These are phyloP conservation scores for Drosophila conformis DNA, from an alignment of 2,888 invertebrate species.

Conservation along the genomic window DNA sequence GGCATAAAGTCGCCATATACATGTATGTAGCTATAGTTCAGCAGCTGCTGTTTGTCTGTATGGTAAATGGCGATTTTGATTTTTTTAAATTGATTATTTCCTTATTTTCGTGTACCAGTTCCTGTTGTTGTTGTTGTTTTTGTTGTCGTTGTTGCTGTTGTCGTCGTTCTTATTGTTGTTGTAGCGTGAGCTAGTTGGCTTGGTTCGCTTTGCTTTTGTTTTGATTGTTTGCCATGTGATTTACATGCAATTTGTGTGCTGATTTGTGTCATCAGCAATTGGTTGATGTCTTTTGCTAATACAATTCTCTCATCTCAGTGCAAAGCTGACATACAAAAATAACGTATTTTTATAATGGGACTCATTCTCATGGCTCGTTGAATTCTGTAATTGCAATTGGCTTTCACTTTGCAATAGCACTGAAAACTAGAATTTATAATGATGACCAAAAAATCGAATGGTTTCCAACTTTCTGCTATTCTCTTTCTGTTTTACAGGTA, in stretches of 20 bases:
- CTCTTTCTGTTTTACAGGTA: slow-evolving; percentile 43
- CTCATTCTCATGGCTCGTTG: slow-evolving; percentile 43
- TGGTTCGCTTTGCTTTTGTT: slow-evolving; percentile 41
- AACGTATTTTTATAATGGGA: slow-evolving; percentile 11
- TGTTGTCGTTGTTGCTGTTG: slow-evolving; percentile 28
- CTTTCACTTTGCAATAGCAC: slow-evolving; percentile 38
- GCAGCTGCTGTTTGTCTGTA: slow-evolving; percentile 41
- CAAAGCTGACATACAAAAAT: slow-evolving; percentile 15
- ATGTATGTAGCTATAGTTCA: slow-evolving; percentile 31
- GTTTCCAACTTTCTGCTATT: slow-evolving; percentile 10
- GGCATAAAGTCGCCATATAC: slow-evolving; percentile 31
- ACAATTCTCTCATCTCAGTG: slow-evolving; percentile 44
- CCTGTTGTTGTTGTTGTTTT: slow-evolving; percentile 27
- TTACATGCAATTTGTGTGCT: slow-evolving; percentile 61
- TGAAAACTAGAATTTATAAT: slow-evolving; percentile 1
- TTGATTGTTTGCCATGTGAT: slow-evolving; percentile 59
- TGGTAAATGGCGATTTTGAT: slow-evolving; percentile 83
- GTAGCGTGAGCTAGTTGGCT: slow-evolving; percentile 48
- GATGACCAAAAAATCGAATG: background rate
- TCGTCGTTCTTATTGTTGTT: slow-evolving; percentile 14
- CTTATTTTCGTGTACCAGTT: slow-evolving; percentile 82
- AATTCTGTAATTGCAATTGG: slow-evolving; percentile 35
- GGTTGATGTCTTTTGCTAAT: slow-evolving; percentile 59
- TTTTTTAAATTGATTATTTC: slow-evolving; percentile 85
- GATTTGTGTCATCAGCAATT: slow-evolving; percentile 61